A percentile compares a stretch with the other conserved stretches of the same genome.
These are phyloP conservation scores for Rambutsinella grinnellia DNA, from an alignment of 2,888 invertebrate genomes.

Conservation along the genomic window DNA sequence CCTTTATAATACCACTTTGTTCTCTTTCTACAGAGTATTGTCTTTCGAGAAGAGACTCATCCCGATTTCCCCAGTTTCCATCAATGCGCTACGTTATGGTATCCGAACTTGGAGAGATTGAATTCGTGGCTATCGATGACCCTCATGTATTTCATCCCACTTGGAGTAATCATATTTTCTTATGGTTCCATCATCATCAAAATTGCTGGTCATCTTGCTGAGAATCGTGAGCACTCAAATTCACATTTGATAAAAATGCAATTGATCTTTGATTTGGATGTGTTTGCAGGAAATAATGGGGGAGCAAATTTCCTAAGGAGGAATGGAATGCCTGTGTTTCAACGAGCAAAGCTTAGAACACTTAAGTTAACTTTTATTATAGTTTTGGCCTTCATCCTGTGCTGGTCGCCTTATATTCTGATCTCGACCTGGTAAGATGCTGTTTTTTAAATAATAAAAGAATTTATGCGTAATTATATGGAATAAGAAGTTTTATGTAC, in stretches of 20 bases:
- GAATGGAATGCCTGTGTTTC: conserved; percentile 50
- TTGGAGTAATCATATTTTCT: conserved; percentile 79
- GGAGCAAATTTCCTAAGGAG: conserved; percentile 38
- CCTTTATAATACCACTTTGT: too few relatives aligned
- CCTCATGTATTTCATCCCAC: conserved; percentile 81
- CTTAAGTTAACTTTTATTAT: conserved; percentile 57
- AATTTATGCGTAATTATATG: too few relatives aligned
- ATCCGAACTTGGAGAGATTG: conserved; percentile 75
- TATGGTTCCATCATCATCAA: conserved; percentile 77
- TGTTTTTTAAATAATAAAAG: background rate
- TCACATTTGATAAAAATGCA: too few relatives aligned
- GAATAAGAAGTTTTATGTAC: too few relatives aligned
- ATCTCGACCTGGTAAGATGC: conserved; percentile 67
- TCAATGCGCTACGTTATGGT: conserved; percentile 82
- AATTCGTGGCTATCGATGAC: conserved; percentile 81
- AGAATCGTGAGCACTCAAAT: conserved; percentile 74
- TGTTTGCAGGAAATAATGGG: background rate
- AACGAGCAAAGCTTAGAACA: conserved; percentile 57
- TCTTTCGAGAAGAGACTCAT: conserved; percentile 77
- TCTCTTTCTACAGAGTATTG: conserved; percentile 73
- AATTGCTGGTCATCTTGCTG: conserved; percentile 76
- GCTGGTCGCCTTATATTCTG: conserved; percentile 56
- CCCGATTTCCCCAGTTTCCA: conserved; percentile 76
- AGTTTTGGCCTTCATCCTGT: conserved; percentile 50
- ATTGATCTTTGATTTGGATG: conserved; percentile 69